Evolutionary conservation across 2,888 invertebrate species (phyloP), one percentile per base, ranked within the genome.

Genomic region (Pammene fasciana): DNA sequence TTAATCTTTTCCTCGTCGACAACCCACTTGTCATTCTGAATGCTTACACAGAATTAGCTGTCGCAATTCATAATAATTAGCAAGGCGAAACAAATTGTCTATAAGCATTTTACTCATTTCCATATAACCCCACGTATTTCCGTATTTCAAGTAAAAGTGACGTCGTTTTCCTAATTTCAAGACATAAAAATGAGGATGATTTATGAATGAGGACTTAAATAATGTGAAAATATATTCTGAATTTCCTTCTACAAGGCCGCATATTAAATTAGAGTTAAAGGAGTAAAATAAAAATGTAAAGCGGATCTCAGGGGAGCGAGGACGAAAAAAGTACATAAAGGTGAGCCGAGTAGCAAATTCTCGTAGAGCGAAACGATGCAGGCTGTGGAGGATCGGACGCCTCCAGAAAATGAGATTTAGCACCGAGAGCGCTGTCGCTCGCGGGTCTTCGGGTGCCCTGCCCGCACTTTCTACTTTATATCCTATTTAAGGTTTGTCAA

Each of bases 221-320:
- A 86, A 86, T 83, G 84, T 79, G 81, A 84, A 86, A 86, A 86
- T 86, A 84, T 84, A 87, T 86, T 84, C 82, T 82, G 83, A 82
- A 85, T 85, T 87, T 88, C 83, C 84, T 86, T 86, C 81, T 81
- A 81, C 82, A 81, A 83, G 82, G 84, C 85, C 81, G 86, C 86
- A 87, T 89, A 88, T 89, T 87, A 88, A 88, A 88, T 89, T 89
- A 88, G 81, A 86, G 81, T 84, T 83, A 87, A 88, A 88, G 85
- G 84, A 86, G 86, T 86, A 81, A 87, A 87, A 87, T 86, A 87
- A 88, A 87, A 88, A 87, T 86, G 85, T 84, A 85, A 87, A 87
- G 82, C 79, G 82, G 80, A 83, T 86, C 85, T 82, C 83, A 77
- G 79, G 78, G 82, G 79, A 80, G 81, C 76, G 82, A 75, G 76